Percentiles rank a stretch among this genome's conserved stretches.
These are phyloP conservation scores for Phocides pigmalion DNA, from an alignment of 1,140 invertebrate genomes.

Conservation along the genomic window DNA sequence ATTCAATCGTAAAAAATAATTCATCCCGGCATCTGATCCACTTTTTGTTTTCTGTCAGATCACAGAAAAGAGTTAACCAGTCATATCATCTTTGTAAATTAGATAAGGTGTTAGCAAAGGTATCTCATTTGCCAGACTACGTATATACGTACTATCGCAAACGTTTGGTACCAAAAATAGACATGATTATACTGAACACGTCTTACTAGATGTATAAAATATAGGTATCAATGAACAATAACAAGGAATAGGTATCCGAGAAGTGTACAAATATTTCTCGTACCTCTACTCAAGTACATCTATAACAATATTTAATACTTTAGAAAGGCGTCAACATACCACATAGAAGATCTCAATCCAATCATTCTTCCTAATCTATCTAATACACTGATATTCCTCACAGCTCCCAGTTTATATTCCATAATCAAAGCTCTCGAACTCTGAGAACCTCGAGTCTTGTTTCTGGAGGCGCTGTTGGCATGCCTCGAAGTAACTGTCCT, in stretches of 20 bases:
- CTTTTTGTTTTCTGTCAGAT: conserved; percentile 28
- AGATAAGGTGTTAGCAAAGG: conserved; percentile 37
- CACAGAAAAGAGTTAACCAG: conserved; percentile 40
- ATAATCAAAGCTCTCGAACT: conserved; percentile 92
- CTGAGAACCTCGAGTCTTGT: conserved; percentile 92
- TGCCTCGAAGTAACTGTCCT: conserved; percentile 93
- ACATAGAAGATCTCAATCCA: conserved; percentile 71
- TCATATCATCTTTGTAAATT: conserved; percentile 38
- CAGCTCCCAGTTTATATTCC: conserved; percentile 84
- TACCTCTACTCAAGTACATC: conserved; percentile 76
- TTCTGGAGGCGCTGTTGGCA: conserved; percentile 94
- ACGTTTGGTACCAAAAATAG: conserved; percentile 81
- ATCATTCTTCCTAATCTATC: conserved; percentile 71
- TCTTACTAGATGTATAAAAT: conserved; percentile 82
- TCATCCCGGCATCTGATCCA: conserved; percentile 21
- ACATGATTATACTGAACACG: conserved; percentile 80
- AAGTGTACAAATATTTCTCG: conserved; percentile 81
- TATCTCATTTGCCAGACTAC: conserved; percentile 52
- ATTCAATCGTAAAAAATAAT: neutral
- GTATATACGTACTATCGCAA: conserved; percentile 56
- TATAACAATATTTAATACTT: conserved; percentile 80
- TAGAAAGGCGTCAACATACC: conserved; percentile 79
- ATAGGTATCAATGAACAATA: conserved; percentile 83
- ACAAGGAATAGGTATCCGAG: conserved; percentile 80
- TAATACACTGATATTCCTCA: conserved; percentile 81